Evolutionary conservation across 2,888 invertebrate species (phyloP).

Genomic region (Eurytoma californica): DNA sequence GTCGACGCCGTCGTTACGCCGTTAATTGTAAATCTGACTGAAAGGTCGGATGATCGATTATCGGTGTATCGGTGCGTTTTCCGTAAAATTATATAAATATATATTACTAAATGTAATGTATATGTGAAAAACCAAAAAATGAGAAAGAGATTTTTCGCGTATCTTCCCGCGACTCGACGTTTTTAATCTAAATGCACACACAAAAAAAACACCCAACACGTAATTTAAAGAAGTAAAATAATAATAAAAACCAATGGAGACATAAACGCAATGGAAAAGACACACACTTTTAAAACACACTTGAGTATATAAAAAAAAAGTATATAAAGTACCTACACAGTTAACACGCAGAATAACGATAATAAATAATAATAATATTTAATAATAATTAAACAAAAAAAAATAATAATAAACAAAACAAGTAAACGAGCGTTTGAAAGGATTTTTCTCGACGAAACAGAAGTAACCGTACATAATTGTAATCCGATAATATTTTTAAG

Average conservation of each 20-base stretch:
- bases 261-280: slow-evolving; percentile 28
- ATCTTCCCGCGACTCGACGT: slow-evolving; percentile 52
- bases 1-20: slow-evolving; percentile 15
- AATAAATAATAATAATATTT: slow-evolving; percentile 45
- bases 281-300: slow-evolving; percentile 15
- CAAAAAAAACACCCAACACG: slow-evolving; percentile 29
- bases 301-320: slow-evolving; percentile 38
- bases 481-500: slow-evolving; percentile 56
- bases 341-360: slow-evolving; percentile 51
- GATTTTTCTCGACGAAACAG: slow-evolving; percentile 49
- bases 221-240: background rate
- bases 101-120: slow-evolving; percentile 43
- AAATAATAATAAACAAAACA: slow-evolving; percentile 35
- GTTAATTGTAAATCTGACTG: slow-evolving; percentile 23
- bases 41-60: background rate
- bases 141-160: slow-evolving; percentile 44
- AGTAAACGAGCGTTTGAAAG: slow-evolving; percentile 50
- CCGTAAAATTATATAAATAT: slow-evolving; percentile 45
- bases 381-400: slow-evolving; percentile 25
- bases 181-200: slow-evolving; percentile 53
- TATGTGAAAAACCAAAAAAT: slow-evolving; percentile 37
- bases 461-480: slow-evolving; percentile 53
- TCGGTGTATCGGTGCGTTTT: slow-evolving; percentile 22
- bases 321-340: slow-evolving; percentile 52
- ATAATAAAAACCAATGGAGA: slow-evolving; percentile 11